Conservation (phyloP, 2,113 vertebrate genomes). For the Ceyx margarethae region DNA sequence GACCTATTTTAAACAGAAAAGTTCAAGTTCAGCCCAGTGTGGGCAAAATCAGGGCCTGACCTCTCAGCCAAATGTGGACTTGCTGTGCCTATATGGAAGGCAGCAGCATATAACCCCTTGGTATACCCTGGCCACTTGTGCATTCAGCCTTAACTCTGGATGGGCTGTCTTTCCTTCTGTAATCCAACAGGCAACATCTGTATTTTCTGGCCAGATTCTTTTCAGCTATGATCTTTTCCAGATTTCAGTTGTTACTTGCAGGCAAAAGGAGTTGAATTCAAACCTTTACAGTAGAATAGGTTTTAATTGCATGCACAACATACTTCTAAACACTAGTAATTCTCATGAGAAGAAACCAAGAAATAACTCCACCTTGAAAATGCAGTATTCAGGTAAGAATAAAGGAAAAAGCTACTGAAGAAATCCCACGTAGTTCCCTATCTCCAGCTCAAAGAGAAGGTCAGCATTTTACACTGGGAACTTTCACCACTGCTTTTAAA, state of each 20-base stretch:
- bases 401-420: background rate
- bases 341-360: background rate
- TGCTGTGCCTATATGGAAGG: background rate
- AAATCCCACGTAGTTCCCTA: background rate
- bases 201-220: background rate
- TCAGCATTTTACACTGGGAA: background rate
- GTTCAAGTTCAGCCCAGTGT: constrained; percentile 18
- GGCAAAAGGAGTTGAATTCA: background rate
- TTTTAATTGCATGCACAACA: background rate
- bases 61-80: rapidly evolving
- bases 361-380: background rate
- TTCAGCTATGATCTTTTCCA: background rate
- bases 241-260: background rate
- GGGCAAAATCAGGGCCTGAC: constrained; percentile 5
- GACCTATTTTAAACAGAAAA: background rate
- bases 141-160: constrained; percentile 4
- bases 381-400: background rate
- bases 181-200: background rate
- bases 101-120: background rate
- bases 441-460: background rate
- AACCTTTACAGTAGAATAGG: background rate
- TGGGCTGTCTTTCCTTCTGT: background rate
- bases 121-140: background rate
- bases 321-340: background rate
- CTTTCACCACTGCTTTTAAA: background rate